Percentiles rank a stretch among this genome's conserved stretches.
phyloP scores from a whole-genome alignment of 2,888 invertebrate species.

The Erebia ligea region DNA sequence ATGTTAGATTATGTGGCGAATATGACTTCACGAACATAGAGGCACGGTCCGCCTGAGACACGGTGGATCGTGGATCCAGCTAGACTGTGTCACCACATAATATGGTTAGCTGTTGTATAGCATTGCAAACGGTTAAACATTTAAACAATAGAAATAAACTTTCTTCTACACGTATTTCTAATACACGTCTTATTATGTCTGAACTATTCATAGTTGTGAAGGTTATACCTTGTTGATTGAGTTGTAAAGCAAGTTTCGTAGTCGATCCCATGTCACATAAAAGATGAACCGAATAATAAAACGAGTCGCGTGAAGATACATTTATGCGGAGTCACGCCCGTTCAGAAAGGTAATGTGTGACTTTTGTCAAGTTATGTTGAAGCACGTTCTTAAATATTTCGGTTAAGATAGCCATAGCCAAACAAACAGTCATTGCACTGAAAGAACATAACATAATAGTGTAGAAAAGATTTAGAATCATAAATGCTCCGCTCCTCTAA shows the following conservation, averaged over 20 bases:
- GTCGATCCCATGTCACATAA: slow-evolving; percentile 25
- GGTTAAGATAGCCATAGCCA: not conserved
- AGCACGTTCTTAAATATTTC: slow-evolving; percentile 35
- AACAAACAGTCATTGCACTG: not conserved
- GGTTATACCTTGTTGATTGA: slow-evolving; percentile 4
- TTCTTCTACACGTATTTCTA: too few relatives aligned
- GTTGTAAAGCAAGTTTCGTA: slow-evolving; percentile 13
- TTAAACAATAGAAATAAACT: not conserved
- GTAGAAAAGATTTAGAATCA: too few relatives aligned
- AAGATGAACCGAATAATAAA: slow-evolving; percentile 29
- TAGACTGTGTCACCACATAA: too few relatives aligned
- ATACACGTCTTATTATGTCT: not conserved
- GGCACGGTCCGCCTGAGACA: too few relatives aligned
- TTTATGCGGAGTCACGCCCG: slow-evolving; percentile 39
- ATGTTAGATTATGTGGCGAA: too few relatives aligned
- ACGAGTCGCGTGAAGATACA: slow-evolving; percentile 19
- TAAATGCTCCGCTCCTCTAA: too few relatives aligned
- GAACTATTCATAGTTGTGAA: not conserved
- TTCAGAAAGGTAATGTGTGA: slow-evolving; percentile 32
- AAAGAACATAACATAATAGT: too few relatives aligned
- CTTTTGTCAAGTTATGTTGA: slow-evolving; percentile 35
- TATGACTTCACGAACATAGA: too few relatives aligned
- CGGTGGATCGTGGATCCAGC: too few relatives aligned
- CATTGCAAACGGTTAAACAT: not conserved
- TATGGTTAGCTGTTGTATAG: too few relatives aligned